Percentiles rank a stretch among this genome's conserved stretches.
Conservation (phyloP, 2,113 vertebrate genomes). For the Rhinoderma darwinii region DNA sequence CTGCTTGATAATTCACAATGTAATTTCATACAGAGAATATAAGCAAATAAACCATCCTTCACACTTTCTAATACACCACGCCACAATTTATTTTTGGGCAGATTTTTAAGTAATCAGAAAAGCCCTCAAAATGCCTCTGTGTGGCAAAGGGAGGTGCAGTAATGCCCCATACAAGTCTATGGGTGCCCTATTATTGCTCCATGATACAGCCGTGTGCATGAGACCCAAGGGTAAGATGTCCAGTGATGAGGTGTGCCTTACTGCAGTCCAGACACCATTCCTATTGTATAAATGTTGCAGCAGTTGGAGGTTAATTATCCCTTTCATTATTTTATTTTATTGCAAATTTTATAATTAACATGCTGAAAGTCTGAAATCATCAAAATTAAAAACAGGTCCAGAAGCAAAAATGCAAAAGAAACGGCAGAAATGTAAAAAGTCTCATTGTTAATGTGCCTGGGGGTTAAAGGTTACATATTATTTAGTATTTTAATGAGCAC, state of each 20-base stretch:
- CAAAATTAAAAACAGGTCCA: slow-evolving; percentile 24
- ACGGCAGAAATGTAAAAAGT: not conserved
- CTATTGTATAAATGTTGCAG: not conserved
- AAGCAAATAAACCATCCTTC: too few relatives aligned
- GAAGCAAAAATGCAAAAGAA: slow-evolving; percentile 14
- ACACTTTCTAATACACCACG: too few relatives aligned
- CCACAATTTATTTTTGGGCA: too few relatives aligned
- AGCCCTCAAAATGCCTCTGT: too few relatives aligned
- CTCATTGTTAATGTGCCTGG: slow-evolving; percentile 13
- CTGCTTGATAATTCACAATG: too few relatives aligned
- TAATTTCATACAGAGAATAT: too few relatives aligned
- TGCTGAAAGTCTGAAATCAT: not conserved
- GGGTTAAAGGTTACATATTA: slow-evolving; percentile 21
- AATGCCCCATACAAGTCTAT: not conserved
- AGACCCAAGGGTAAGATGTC: not conserved
- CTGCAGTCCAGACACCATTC: not conserved
- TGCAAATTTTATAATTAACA: slow-evolving; percentile 22
- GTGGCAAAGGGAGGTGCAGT: not conserved
- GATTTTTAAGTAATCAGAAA: too few relatives aligned
- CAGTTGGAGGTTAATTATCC: not conserved
- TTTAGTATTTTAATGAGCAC: slow-evolving; percentile 39
- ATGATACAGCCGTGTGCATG: not conserved
- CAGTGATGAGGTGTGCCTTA: not conserved
- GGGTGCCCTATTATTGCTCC: not conserved
- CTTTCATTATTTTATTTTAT: slow-evolving; percentile 27